Base-by-base conservation (phyloP, 2,113 vertebrate species). In the Malurus melanocephalus region DNA sequence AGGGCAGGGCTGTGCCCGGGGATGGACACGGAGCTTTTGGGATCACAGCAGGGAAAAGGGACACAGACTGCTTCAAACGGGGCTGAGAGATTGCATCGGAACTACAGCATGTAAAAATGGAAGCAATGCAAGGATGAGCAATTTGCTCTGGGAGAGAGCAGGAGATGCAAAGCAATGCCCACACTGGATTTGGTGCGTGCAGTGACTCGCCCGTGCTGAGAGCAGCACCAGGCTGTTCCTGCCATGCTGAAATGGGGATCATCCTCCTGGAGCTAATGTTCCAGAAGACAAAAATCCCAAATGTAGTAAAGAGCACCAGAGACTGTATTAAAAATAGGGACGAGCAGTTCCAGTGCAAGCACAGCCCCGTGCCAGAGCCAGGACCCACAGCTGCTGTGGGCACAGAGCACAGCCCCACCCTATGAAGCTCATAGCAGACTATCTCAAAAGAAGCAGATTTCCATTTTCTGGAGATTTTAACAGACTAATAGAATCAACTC, bases 321-420 rank as follows among this genome's bases (percentile, higher is more conserved):
- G 32, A 8, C 1, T 1, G 20, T 2, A 27, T 32, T 26, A 35
- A 40, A 57, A 89, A 24, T 1, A 38, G 45, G 55, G 65, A 40
- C 46, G 53, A 28, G 46, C 40, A 15, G 35, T 18, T 62, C 13
- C 42, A 65, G 38, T 0, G 5, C 33, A 42, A 88, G 66, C 3
- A 0, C 4, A 30, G 49, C 16, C 24, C 59, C 0, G 0, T 6
- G 28, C 46, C 46, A 4, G 61, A 42, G 69, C 11, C 65, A 57
- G 22, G 60, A 32, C 10, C 72, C 33, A 5, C 8, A 59, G 59
- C 35, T 72, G 53, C 55, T 16, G 55, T 20, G 53, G 62, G 49
- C 67, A 61, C 49, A 13, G 8, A 13, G 38, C 38, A 38, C 35
- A 69, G 32, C 9, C 45, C 45, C 10, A 17, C 40, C 21, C 67